Base-by-base conservation (phyloP, 2,797 vertebrate species). In the Pagetopsis macropterus region DNA sequence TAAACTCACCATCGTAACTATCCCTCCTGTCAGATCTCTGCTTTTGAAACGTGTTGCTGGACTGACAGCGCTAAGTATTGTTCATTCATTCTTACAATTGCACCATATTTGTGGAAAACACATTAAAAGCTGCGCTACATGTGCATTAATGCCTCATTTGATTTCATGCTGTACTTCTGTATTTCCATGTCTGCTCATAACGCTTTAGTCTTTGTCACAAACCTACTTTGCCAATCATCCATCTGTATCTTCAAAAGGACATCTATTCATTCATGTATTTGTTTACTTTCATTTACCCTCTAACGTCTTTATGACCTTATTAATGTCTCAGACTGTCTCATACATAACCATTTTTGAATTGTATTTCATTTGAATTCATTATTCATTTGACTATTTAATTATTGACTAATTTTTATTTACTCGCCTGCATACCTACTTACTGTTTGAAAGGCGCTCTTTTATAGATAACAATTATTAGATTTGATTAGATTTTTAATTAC, bases 1-100 rank as follows among this genome's bases (percentile, higher is more conserved):
- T 70, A 46, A 75, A 84, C 71, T 72, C 58, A 27, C 78, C 68
- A 27, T 16, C 65, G 72, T 54, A n/a, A 57, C 54, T 13, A 72
- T 52, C 45, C 67, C 62, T 41, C 12, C 31, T 33, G 76, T 80
- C 75, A 55, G 33, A 8, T 37, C 33, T 7, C 33, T 37, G 46
- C 41, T 1, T 17, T 55, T 31, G 58, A 11, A 64, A 75, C 66
- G 44, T 37, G 52, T 21, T 5, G 23, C 45, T 13, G 62, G 73
- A 65, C 68, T 65, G 69, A 72, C 60, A 15, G 50, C 54, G 17
- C 12, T 55, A 1, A 16, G n/a, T n/a, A 16, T 8, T 9, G 16
- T 21, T 60, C 3, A 0, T 12, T 6, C 33, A 0, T 33, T 43
- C 17, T 40, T 12, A 8, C 14, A 51, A 14, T 37, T 37, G 0